Evolutionary conservation across 2,797 vertebrate species (phyloP), one percentile per base, ranked within the genome.

Genomic region (Emydoidea blandingii): DNA sequence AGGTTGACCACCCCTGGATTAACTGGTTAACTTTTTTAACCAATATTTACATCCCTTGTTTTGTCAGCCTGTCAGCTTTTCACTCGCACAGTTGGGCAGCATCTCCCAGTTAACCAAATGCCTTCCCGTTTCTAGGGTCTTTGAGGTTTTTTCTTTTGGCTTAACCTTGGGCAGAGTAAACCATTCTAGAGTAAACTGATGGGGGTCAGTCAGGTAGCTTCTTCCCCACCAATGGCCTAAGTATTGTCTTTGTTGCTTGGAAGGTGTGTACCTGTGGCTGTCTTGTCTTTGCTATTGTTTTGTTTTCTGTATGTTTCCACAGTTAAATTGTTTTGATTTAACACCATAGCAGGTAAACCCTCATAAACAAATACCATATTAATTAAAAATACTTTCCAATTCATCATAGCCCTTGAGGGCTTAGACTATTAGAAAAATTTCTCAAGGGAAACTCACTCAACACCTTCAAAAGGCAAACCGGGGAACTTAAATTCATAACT

Each of bases 331-430:
- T 19, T 68, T 23, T 68, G 34, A 21, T 68, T 37, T 68, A 37
- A 68, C 9, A 37, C 19, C 19, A 68, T 37, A 37, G 34, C 34
- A n/a, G 4, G 62, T 68, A 68, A 68, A 68, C 18, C 62, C 34
- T 68, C 62, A 19, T 9, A 68, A 37, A 10, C 18, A 68, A 37
- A 37, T 9, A 68, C n/a, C 5, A 37, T 65, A n/a, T 37, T 68
- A 19, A 68, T 68, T 10, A 68, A 37, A 68, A 68, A 68, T 68
- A 68, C 65, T 37, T 68, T 37, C 65, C 82, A 37, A 21, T 93
- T 96, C 41, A 68, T 68, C 37, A 90, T 54, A 80, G 80, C 44
- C 86, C 92, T 96, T 92, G 94, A 93, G 94, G 92, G 92, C 44
- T 82, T 84, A 27, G 1, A 96, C 1, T 34, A 7, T 92, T 93